Base-by-base conservation (phyloP, 2,113 vertebrate genomes). In the Microtus pennsylvanicus region DNA sequence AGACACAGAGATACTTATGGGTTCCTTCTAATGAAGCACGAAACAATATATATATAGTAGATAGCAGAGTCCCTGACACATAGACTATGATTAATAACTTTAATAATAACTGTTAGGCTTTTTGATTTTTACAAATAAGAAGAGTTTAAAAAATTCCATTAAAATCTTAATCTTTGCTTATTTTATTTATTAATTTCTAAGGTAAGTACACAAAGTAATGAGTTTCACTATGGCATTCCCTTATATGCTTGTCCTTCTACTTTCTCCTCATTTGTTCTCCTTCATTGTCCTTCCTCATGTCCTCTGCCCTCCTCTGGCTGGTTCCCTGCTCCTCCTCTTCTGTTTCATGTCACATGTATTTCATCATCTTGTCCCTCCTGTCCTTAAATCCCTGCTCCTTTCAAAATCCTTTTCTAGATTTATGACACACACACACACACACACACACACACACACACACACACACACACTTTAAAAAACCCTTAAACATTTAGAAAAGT, bases 101-200 rank as follows among this genome's bases (percentile, higher is more conserved):
- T 47, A 93, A 65, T 65, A 65, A 83, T 35, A 38, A 74, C 7
- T 67, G 21, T 35, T 78, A 70, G 81, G 72, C 33, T 63, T 92
- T 94, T 67, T 94, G 38, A 96, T 91, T 67, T 96, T 86, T 92
- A 52, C 45, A 91, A 91, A 91, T 87, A 58, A 55, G 33, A 72
- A 63, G 65, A 52, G 67, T 69, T 75, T 45, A 86, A 74, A 86
- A 42, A 35, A 55, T 42, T 33, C 63, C 52, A 55, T 33, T 50
- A 70, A 9, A 69, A 33, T 78, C 89, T 89, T 91, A 90, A 65
- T 78, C 87, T 93, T n/a, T 86, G 30, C 22, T 63, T 65, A 85
- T 45, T 93, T n/a, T 67, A 45, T 6, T 63, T 45, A 85, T 45
- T 63, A 65, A 65, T 30, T 85, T 85, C n/a, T 45, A 42, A 65